These are phyloP conservation scores for Anastrepha obliqua DNA, from an alignment of 1,140 invertebrate species.

Conservation along the genomic window DNA sequence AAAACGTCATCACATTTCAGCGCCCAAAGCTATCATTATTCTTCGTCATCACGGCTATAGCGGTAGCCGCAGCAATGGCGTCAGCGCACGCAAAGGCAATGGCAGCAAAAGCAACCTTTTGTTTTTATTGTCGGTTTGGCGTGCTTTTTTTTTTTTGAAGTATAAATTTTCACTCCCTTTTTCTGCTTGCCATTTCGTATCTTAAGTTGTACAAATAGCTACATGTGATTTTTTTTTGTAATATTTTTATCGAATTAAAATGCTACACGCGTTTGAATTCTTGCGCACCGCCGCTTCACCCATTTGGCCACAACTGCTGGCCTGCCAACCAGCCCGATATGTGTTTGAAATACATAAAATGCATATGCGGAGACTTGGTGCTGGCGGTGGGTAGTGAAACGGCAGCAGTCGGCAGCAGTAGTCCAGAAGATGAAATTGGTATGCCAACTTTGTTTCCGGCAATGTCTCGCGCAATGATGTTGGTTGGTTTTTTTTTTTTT, in stretches of 20 bases:
- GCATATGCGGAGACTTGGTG: neutral
- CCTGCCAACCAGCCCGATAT: neutral
- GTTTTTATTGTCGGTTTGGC: too few relatives aligned
- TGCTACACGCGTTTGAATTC: slow-evolving; percentile 9
- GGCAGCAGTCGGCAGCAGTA: neutral
- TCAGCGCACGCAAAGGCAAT: neutral
- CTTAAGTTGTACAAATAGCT: neutral
- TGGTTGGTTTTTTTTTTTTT: neutral
- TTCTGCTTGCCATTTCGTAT: slow-evolving; percentile 3
- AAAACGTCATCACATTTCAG: slow-evolving; percentile 34
- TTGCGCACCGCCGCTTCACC: neutral
- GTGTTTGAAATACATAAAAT: slow-evolving; percentile 20
- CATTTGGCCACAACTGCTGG: neutral
- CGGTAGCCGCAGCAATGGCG: neutral
- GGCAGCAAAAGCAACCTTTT: too few relatives aligned
- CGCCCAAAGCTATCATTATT: slow-evolving; percentile 29
- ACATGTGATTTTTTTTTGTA: neutral
- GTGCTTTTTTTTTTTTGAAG: neutral
- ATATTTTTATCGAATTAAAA: slow-evolving; percentile 33
- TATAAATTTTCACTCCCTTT: neutral
- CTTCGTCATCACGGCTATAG: neutral
- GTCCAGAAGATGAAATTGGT: slow-evolving; percentile 22
- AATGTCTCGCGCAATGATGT: neutral
- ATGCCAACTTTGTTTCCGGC: slow-evolving; percentile 49
- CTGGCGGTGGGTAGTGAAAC: neutral